Evolutionary conservation across 2,113 vertebrate genomes (phyloP), one percentile per base, ranked within the genome.

Genomic region (Oreocharis arfaki): DNA sequence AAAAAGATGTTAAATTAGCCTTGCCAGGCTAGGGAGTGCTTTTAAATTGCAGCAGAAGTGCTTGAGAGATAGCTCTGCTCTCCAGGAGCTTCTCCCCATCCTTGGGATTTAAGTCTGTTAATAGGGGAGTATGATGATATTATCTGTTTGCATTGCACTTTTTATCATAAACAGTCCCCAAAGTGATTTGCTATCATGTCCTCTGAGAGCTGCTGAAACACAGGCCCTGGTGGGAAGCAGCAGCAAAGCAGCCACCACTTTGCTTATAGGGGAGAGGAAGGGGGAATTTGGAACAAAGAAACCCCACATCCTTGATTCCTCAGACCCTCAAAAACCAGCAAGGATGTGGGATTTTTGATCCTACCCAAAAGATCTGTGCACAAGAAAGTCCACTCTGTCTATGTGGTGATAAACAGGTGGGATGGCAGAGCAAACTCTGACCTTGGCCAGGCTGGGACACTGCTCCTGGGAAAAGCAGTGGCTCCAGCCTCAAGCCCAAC

Each of bases 41-140:
- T 97, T 88, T 63, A 90, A 96, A 97, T 84, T 94, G 75, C 76
- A 91, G 59, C 67, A 92, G 85, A 90, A 95, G 70, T 70, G 55
- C 85, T 52, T 76, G 59, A 96, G 93, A 97, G 85, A 94, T 41
- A 96, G 71, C 67, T 94, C 67, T 59, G 67, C 90, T 94, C 90
- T 85, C 90, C 76, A 93, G 94, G 94, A 93, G 52, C 71, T 86
- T 95, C 55, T 88, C 47, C 57, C 85, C 41, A 77, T 88, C 93
- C 92, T 68, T 56, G 87, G 92, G 85, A 93, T 91, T 94, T 96
- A 92, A 95, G 83, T 64, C 75, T 90, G 90, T 90, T 96, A 90
- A 93, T 93, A 94, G 93, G 52, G 55, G 85, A 95, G 87, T 74
- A 77, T 56, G 76, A 89, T 94, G 95, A 91, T 96, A 65, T 85